These are phyloP conservation scores for Fringilla coelebs DNA, from an alignment of 2,797 vertebrate genomes.

Conservation along the genomic window DNA sequence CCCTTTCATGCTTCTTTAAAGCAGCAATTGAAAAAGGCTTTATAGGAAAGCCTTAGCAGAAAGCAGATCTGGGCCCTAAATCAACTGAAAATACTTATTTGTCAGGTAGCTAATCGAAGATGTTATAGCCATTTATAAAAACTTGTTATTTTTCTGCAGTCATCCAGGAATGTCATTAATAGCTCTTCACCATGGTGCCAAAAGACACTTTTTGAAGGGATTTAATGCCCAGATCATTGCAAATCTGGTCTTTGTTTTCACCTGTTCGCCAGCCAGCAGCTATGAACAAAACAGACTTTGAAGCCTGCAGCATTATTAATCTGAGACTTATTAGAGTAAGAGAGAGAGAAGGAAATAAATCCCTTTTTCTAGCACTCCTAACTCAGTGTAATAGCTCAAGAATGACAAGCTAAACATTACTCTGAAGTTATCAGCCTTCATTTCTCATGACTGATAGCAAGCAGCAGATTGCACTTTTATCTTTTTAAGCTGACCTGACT, in stretches of 20 bases:
- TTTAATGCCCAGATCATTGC: slow-evolving; percentile 11
- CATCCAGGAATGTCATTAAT: slow-evolving; percentile 14
- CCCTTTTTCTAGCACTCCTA: slow-evolving; percentile 37
- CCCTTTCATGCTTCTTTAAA: background rate
- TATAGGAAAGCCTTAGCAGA: background rate
- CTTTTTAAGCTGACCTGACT: slow-evolving; percentile 48
- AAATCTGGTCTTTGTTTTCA: slow-evolving; percentile 40
- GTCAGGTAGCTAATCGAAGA: slow-evolving; percentile 29
- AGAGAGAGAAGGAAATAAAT: slow-evolving; percentile 42
- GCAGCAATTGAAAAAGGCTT: background rate
- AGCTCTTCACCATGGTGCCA: background rate
- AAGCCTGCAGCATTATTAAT: slow-evolving; percentile 51
- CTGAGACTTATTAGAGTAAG: slow-evolving; percentile 32
- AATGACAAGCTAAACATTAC: slow-evolving; percentile 62
- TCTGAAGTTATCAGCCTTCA: slow-evolving; percentile 47
- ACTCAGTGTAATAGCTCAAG: slow-evolving; percentile 48
- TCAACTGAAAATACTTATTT: background rate
- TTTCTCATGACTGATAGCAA: slow-evolving; percentile 31
- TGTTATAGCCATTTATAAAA: background rate
- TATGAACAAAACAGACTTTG: slow-evolving; percentile 45
- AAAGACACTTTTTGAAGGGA: slow-evolving; percentile 29
- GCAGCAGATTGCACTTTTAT: slow-evolving; percentile 55
- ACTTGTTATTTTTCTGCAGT: background rate
- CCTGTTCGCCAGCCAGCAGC: slow-evolving; percentile 14
- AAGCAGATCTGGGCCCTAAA: background rate